Evolutionary conservation across 1,140 invertebrate species (phyloP), one percentile per base, ranked within the genome.

Genomic region (Neelides sp.): DNA sequence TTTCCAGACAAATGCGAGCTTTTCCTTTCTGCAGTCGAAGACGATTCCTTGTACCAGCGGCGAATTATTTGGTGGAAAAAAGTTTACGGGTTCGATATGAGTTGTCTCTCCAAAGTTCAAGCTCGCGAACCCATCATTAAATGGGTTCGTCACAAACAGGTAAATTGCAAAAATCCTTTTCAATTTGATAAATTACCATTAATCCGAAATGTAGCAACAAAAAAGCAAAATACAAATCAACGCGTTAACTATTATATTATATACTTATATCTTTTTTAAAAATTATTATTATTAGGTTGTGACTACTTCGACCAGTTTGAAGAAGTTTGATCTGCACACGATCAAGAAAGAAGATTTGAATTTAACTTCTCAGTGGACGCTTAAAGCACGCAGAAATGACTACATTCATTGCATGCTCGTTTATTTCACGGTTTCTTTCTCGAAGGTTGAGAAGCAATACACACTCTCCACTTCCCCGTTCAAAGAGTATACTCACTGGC

Each of bases 61-160:
- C 98, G 98, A 67, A 98, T 98, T 52, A 96, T 98, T 69, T 99
- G 93, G 92, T 98, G 94, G 94, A 91, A 96, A 61, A 89, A 94
- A 74, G 95, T 99, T 0, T 98, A 98, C 65, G 95, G 95, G 30
- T 98, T 98, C 67, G 86, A 99, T 66, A 98, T 99, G 95, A 92
- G 85, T 63, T 91, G 86, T 52, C 98, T 99, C 64, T 75, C 92
- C 34, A 87, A 95, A 67, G 87, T 96, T 27, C 95, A 95, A 4
- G 93, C 98, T 49, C 89, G 84, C 41, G 95, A 99, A 68, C 95
- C 95, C 0, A 71, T 98, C 1, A 94, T 98, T 0, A 95, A 99
- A 72, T 87, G 95, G 40, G 95, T 98, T 2, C 92, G 98, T 72
- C 84, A 88, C 1, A 94, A 95, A 65, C 90, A 91, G 71, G 75